These are phyloP conservation scores for Dasysyrphus tricinctus DNA, from an alignment of 2,888 invertebrate genomes.

Conservation along the genomic window DNA sequence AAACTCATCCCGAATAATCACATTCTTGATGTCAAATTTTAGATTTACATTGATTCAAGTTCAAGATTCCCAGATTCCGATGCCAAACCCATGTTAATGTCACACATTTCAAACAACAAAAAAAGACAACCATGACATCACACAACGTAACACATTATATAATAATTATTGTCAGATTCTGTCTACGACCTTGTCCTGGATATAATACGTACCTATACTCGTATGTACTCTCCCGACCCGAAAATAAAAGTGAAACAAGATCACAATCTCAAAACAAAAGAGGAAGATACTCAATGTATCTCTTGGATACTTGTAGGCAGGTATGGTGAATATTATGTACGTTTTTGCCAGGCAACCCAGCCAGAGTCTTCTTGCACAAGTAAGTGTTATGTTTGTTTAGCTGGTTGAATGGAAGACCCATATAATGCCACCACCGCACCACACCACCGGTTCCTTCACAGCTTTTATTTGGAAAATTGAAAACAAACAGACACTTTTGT, in stretches of 20 bases:
- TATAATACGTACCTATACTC: slow-evolving; percentile 8
- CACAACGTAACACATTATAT: slow-evolving; percentile 1
- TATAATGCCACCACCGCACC: slow-evolving; percentile 2
- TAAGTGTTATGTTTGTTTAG: slow-evolving; percentile 41
- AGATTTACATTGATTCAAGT: slow-evolving; percentile 29
- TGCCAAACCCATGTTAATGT: slow-evolving; percentile 64
- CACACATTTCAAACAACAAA: slow-evolving; percentile 22
- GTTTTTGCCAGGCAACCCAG: slow-evolving; percentile 38
- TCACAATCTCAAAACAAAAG: slow-evolving; percentile 58
- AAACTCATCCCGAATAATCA: neutral
- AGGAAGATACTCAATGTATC: slow-evolving; percentile 14
- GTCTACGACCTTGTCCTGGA: slow-evolving; percentile 69
- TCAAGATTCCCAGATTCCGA: slow-evolving; percentile 43
- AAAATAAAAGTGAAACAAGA: slow-evolving; percentile 73
- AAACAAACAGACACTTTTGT: slow-evolving; percentile 59
- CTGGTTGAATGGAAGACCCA: slow-evolving; percentile 23
- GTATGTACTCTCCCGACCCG: slow-evolving; percentile 47
- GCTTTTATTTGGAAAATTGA: slow-evolving; percentile 63
- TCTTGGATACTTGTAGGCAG: neutral
- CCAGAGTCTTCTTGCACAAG: slow-evolving; percentile 43
- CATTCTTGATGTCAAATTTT: neutral
- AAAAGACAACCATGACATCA: neutral
- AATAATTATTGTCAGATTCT: slow-evolving; percentile 29
- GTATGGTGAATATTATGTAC: neutral
- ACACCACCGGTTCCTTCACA: slow-evolving; percentile 8